Percentiles rank a stretch among this genome's conserved stretches.
These are phyloP conservation scores for Paralichthys olivaceus DNA, from an alignment of 2,113 vertebrate species.

Conservation along the genomic window DNA sequence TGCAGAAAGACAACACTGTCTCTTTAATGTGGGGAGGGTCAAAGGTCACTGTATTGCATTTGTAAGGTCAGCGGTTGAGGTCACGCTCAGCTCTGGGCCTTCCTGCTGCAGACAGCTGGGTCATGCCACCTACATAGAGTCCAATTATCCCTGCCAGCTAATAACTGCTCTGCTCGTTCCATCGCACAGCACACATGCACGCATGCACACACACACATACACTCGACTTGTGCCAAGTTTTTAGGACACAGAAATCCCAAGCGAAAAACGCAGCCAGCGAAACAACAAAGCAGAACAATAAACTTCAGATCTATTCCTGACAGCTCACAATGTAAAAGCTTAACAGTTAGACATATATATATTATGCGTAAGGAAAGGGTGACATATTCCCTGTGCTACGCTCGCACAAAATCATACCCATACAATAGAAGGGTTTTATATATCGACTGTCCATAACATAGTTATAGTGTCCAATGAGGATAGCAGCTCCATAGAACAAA, in stretches of 20 bases:
- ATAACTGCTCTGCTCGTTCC: conserved; percentile 73
- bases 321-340: not conserved
- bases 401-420: not conserved
- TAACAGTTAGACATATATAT: not conserved
- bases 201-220: conserved; percentile 4
- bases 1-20: conserved; percentile 82
- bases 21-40: conserved; percentile 78
- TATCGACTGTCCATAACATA: not conserved
- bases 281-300: conserved; percentile 22
- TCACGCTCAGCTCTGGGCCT: conserved; percentile 76
- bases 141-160: conserved; percentile 82
- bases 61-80: conserved; percentile 80
- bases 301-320: not conserved
- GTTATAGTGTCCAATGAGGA: not conserved
- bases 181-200: conserved; percentile 6
- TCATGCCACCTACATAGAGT: conserved; percentile 83
- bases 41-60: conserved; percentile 83
- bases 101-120: conserved; percentile 80
- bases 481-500: not conserved
- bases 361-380: not conserved
- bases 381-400: not conserved
- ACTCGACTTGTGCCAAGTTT: not conserved
- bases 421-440: not conserved
- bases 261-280: not conserved
- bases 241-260: conserved; percentile 1